Conservation (phyloP, 2,797 vertebrate genomes). For the Sparus aurata region DNA sequence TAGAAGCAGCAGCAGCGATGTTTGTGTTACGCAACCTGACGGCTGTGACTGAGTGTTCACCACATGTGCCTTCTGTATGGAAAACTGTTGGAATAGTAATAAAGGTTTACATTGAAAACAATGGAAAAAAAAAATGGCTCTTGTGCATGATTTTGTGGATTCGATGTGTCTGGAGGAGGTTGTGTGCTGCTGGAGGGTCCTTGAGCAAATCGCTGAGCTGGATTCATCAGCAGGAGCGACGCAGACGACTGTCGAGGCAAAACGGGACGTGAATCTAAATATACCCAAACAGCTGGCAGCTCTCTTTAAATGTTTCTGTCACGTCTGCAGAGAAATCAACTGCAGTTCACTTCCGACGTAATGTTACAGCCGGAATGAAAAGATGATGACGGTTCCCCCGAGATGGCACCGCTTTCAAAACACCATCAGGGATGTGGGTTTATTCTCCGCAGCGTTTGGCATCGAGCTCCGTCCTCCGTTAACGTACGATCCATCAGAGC, state of each 20-base stretch:
- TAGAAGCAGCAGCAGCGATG: constrained; percentile 9
- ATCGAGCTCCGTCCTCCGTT: constrained; percentile 14
- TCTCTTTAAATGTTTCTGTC: constrained; percentile 21
- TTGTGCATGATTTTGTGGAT: constrained; percentile 18
- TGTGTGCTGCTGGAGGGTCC: background rate
- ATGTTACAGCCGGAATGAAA: constrained; percentile 56
- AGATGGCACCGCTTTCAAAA: constrained; percentile 49
- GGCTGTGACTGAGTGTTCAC: constrained; percentile 61
- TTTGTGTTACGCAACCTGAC: constrained; percentile 60
- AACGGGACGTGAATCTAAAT: constrained; percentile 7
- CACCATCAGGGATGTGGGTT: constrained; percentile 46
- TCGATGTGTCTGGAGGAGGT: background rate
- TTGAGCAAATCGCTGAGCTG: constrained; percentile 4
- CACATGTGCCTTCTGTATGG: constrained; percentile 80
- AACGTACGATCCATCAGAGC: constrained; percentile 27
- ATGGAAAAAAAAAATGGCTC: constrained; percentile 18
- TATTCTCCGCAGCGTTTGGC: constrained; percentile 46
- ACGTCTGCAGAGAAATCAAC: constrained; percentile 47
- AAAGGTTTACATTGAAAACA: constrained; percentile 87
- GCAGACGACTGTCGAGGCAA: background rate
- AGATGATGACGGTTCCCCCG: constrained; percentile 44
- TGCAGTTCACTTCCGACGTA: constrained; percentile 15
- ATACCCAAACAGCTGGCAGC: constrained; percentile 6
- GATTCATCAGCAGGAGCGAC: background rate
- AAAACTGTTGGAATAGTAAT: constrained; percentile 77